Conservation (phyloP, 1,140 invertebrate species). For the Caerostris darwini region DNA sequence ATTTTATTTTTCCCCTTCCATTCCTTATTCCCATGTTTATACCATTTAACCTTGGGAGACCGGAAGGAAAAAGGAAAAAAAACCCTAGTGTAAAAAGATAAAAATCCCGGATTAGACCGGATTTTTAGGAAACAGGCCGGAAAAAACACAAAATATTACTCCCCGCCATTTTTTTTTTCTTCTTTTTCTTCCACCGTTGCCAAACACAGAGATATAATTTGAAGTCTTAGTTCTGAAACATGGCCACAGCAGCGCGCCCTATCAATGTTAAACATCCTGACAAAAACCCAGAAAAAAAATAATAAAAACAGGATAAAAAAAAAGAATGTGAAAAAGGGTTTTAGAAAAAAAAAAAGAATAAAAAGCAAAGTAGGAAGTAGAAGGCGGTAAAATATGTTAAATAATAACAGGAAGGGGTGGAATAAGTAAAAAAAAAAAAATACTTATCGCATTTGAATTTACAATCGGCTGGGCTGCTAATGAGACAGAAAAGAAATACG, state of each 20-base stretch:
- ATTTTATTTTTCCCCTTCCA: neutral
- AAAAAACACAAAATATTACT: neutral
- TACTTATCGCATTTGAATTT: conserved; percentile 71
- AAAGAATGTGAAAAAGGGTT: conserved; percentile 6
- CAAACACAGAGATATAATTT: conserved; percentile 61
- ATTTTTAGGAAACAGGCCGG: conserved; percentile 31
- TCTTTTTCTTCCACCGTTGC: neutral
- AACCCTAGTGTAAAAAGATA: conserved; percentile 4
- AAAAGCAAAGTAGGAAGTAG: neutral
- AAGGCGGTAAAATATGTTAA: conserved; percentile 52
- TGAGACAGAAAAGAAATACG: conserved; percentile 55
- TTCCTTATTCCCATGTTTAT: neutral
- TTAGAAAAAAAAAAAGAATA: neutral
- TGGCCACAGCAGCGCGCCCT: conserved; percentile 8
- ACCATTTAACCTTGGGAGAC: neutral
- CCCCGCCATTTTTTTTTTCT: neutral
- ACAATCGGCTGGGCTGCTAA: conserved; percentile 55
- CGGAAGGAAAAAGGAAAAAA: neutral
- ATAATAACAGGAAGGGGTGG: conserved; percentile 25
- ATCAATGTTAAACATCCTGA: conserved; percentile 61
- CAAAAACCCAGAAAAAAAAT: conserved; percentile 1
- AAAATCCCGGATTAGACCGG: neutral
- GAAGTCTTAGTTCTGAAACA: conserved; percentile 58
- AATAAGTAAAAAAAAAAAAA: conserved; percentile 4
- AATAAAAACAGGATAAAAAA: neutral